phyloP scores from a whole-genome alignment of 1,140 invertebrate genomes.

The Drosophila pallidifrons region DNA sequence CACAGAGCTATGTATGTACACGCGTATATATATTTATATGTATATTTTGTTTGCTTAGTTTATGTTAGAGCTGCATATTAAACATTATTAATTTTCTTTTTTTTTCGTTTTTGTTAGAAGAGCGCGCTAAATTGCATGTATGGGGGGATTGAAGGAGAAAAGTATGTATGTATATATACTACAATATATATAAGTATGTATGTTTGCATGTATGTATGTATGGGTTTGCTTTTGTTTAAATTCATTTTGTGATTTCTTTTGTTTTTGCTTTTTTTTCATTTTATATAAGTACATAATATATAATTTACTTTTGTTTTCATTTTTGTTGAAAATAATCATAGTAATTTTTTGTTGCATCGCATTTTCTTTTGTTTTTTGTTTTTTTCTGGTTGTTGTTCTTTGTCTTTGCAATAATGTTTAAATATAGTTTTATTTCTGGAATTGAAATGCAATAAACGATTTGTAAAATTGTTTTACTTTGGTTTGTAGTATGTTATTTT shows the following conservation, averaged over 20 bases:
- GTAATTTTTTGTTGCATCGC: conserved; percentile 20
- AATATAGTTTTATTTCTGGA: conserved; percentile 37
- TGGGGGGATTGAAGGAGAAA: conserved; percentile 53
- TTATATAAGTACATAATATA: conserved; percentile 2
- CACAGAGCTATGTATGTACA: conserved; percentile 46
- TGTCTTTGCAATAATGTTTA: conserved; percentile 24
- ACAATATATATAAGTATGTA: conserved; percentile 23
- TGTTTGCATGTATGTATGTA: conserved; percentile 34
- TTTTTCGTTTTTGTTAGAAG: conserved; percentile 53
- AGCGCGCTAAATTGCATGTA: conserved; percentile 66
- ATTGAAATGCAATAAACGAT: conserved; percentile 51
- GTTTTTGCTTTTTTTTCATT: no score
- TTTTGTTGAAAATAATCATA: conserved; percentile 31
- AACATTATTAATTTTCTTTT: conserved; percentile 49
- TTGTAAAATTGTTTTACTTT: conserved; percentile 45
- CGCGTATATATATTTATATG: conserved; percentile 29
- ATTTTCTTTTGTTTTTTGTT: conserved; percentile 2
- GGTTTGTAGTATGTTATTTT: conserved; percentile 20
- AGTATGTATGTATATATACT: conserved; percentile 54
- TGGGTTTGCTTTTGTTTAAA: conserved; percentile 25
- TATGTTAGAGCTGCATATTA: conserved; percentile 55
- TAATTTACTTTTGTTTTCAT: conserved; percentile 4
- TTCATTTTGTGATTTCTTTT: conserved; percentile 19
- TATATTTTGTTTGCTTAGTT: conserved; percentile 41
- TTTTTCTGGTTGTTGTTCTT: not conserved